Conservation (phyloP, 2,797 vertebrate genomes). For the Neopelma chrysocephalum region DNA sequence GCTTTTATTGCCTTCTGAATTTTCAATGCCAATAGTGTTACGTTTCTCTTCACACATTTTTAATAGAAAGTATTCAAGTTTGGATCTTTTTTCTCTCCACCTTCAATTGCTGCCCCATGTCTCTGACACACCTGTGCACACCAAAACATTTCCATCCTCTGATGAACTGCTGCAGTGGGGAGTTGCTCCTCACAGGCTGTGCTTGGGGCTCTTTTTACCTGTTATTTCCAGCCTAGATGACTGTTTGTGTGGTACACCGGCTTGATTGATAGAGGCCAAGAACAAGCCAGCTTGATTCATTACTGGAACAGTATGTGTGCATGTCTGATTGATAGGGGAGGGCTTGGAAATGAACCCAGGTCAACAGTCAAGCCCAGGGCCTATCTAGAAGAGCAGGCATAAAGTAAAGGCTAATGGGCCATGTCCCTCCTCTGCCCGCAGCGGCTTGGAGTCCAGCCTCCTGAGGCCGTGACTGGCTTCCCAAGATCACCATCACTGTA, state of each 20-base stretch:
- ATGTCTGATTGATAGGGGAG: constrained; percentile 16
- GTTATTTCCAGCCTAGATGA: not conserved
- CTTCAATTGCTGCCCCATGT: not conserved
- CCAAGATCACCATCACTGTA: fast-evolving
- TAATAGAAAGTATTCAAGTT: not conserved
- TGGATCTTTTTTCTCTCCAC: not conserved
- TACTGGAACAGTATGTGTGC: not conserved
- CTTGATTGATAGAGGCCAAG: constrained; percentile 39
- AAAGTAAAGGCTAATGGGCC: not conserved
- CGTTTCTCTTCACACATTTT: not conserved
- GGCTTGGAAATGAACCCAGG: constrained; percentile 5
- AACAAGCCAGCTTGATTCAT: constrained; percentile 28
- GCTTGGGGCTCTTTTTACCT: not conserved
- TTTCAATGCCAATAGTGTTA: not conserved
- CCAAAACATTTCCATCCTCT: not conserved
- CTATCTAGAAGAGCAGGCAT: not conserved
- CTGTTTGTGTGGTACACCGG: not conserved
- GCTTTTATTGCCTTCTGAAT: not conserved
- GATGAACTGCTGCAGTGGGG: not conserved
- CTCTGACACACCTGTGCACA: not conserved
- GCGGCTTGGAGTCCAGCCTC: not conserved
- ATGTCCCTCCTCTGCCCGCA: not conserved
- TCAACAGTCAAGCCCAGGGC: not conserved
- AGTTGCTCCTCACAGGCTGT: not conserved
- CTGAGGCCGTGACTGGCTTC: not conserved